phyloP scores from a whole-genome alignment of 2,888 invertebrate species.

The Drosophila koepferae region DNA sequence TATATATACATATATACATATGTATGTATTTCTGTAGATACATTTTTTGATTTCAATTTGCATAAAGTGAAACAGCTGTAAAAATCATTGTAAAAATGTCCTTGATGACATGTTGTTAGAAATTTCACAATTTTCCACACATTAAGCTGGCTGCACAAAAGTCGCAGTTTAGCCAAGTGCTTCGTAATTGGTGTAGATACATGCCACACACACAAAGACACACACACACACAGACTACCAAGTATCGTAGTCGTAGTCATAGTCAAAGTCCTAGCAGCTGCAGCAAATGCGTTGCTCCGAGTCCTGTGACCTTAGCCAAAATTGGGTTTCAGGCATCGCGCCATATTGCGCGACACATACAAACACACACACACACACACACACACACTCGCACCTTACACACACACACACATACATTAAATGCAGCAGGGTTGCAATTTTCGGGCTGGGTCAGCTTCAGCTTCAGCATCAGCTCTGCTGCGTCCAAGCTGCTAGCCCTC shows the following conservation, averaged over 20 bases:
- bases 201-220: slow-evolving; percentile 18
- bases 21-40: neutral
- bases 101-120: slow-evolving; percentile 6
- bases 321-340: slow-evolving; percentile 60
- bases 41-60: slow-evolving; percentile 20
- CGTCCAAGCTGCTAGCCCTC: slow-evolving; percentile 30
- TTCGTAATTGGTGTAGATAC: slow-evolving; percentile 50
- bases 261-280: slow-evolving; percentile 45
- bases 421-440: slow-evolving; percentile 70
- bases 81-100: slow-evolving; percentile 10
- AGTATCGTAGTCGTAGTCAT: slow-evolving; percentile 7
- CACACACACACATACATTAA: slow-evolving; percentile 48
- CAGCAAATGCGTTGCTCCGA: slow-evolving; percentile 36
- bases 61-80: slow-evolving; percentile 12
- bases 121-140: slow-evolving; percentile 48
- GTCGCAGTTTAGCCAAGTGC: slow-evolving; percentile 36
- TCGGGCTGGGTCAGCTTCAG: slow-evolving; percentile 56
- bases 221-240: neutral
- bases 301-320: slow-evolving; percentile 69
- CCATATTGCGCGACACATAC: slow-evolving; percentile 70
- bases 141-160: slow-evolving; percentile 37
- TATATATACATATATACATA: neutral
- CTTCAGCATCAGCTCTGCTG: slow-evolving; percentile 26
- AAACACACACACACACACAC: slow-evolving; percentile 32
- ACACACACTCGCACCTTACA: slow-evolving; percentile 20